A percentile compares a stretch with the other conserved stretches of the same genome.
phyloP scores from a whole-genome alignment of 2,888 invertebrate species.

The Pseudococcus jackbeardsleyi region DNA sequence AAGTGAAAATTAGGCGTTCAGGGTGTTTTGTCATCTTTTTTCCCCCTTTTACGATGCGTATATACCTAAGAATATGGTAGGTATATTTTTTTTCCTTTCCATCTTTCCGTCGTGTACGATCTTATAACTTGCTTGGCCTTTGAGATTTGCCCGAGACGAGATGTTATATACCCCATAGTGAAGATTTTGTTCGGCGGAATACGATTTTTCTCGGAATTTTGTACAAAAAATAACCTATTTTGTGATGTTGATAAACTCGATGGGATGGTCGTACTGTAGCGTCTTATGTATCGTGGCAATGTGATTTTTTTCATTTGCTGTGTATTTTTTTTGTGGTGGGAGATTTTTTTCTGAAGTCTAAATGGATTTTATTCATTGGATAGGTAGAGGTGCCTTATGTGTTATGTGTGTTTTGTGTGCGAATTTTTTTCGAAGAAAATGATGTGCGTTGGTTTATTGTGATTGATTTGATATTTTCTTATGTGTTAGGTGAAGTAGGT shows the following conservation, averaged over 20 bases:
- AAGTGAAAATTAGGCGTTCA: conserved; percentile 55
- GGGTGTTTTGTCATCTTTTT: conserved; percentile 13
- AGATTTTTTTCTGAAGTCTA: neutral
- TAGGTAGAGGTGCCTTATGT: neutral
- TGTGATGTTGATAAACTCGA: conserved; percentile 35
- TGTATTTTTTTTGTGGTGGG: neutral
- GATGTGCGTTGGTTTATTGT: neutral
- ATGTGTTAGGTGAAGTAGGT: neutral
- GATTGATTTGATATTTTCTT: neutral
- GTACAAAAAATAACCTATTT: conserved; percentile 13
- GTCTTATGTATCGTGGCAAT: neutral
- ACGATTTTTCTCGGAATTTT: conserved; percentile 46
- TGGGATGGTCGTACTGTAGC: neutral
- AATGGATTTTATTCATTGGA: neutral
- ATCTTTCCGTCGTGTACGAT: conserved; percentile 33
- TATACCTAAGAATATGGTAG: neutral
- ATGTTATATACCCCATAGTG: conserved; percentile 37
- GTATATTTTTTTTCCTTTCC: conserved; percentile 12
- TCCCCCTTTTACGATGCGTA: neutral
- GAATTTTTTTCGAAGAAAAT: neutral
- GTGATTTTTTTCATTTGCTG: neutral
- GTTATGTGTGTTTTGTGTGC: neutral
- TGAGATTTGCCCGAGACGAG: conserved; percentile 17
- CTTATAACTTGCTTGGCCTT: conserved; percentile 34
- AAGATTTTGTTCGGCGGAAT: neutral